Conservation (phyloP, 2,797 vertebrate genomes). For the Sebastes itinus region DNA sequence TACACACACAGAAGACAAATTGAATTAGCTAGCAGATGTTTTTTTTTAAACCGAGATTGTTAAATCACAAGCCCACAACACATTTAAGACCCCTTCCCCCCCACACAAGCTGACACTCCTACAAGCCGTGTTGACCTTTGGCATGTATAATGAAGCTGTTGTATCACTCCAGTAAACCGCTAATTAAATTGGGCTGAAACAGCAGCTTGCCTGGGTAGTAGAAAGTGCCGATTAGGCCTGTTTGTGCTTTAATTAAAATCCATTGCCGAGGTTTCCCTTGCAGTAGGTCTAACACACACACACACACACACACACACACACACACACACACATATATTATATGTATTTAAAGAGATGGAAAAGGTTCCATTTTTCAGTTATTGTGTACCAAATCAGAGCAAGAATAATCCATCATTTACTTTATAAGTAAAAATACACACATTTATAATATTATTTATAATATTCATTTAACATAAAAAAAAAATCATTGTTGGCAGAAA, state of each 20-base stretch:
- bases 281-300: constrained; percentile 33
- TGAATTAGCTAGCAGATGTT: constrained; percentile 50
- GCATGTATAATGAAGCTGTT: constrained; percentile 79
- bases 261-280: constrained; percentile 54
- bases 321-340: not conserved
- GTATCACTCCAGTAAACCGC: constrained; percentile 77
- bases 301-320: not conserved
- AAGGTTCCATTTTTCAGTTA: not conserved
- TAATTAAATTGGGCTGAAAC: constrained; percentile 83
- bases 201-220: constrained; percentile 70
- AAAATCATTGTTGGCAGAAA: not conserved
- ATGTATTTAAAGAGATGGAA: constrained; percentile 26
- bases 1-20: constrained; percentile 48
- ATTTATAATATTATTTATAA: not conserved
- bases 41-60: constrained; percentile 43
- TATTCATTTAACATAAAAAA: not conserved
- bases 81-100: constrained; percentile 52
- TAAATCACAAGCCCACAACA: constrained; percentile 64
- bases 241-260: constrained; percentile 82
- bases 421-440: not conserved
- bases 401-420: not conserved
- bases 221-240: constrained; percentile 78
- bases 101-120: constrained; percentile 59
- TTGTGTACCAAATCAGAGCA: not conserved
- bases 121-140: constrained; percentile 75